These are phyloP conservation scores for Encarsia formosa DNA, from an alignment of 2,888 invertebrate genomes.

Conservation along the genomic window DNA sequence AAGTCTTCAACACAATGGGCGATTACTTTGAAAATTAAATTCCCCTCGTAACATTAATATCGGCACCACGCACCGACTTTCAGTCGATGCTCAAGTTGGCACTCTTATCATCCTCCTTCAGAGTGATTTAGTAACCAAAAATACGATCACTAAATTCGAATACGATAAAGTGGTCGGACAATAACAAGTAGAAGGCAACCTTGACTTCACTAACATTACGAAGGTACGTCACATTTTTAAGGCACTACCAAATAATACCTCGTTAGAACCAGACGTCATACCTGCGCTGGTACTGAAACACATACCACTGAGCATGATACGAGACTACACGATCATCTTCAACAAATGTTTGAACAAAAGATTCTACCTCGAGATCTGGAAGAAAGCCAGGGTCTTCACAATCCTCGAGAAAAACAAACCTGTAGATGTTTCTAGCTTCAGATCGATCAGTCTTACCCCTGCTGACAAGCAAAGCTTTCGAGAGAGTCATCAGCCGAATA, in stretches of 20 bases:
- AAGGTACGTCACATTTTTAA: too few species aligned
- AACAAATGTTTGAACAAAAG: slow-evolving; percentile 31
- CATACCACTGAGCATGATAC: background rate
- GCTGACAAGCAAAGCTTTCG: slow-evolving; percentile 31
- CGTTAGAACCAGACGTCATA: background rate
- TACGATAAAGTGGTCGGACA: too few species aligned
- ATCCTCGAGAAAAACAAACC: slow-evolving; percentile 19
- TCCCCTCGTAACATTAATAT: too few species aligned
- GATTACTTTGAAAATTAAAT: too few species aligned
- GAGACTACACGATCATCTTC: slow-evolving; percentile 17
- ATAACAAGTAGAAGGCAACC: too few species aligned
- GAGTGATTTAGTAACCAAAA: too few species aligned
- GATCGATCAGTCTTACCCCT: slow-evolving; percentile 31
- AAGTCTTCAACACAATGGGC: too few species aligned
- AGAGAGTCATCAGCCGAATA: slow-evolving; percentile 23
- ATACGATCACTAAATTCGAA: too few species aligned
- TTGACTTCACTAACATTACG: too few species aligned
- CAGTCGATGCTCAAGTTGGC: too few species aligned
- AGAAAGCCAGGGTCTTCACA: slow-evolving; percentile 29
- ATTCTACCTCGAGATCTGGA: slow-evolving; percentile 33
- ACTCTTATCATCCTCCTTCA: too few species aligned
- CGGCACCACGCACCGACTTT: too few species aligned
- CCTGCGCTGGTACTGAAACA: slow-evolving; percentile 11
- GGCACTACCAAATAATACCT: background rate
- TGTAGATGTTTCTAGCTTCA: slow-evolving; percentile 23